phyloP scores from a whole-genome alignment of 2,888 invertebrate genomes.

The Boloria euphrosyne region DNA sequence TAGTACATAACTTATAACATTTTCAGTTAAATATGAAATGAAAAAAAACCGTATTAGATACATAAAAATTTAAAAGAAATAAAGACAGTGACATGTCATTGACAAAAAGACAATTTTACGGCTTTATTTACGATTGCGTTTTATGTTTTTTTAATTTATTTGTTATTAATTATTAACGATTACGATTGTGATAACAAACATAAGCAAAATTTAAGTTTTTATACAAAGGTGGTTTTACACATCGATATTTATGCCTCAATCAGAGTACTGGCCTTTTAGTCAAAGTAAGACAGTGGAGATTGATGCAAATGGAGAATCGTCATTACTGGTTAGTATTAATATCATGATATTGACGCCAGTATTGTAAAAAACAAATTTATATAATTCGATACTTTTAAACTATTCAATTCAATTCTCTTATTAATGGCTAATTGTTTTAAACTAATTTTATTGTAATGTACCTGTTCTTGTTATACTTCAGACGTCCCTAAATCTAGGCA shows the following conservation, averaged over 20 bases:
- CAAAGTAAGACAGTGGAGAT: constrained; percentile 40
- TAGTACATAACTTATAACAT: no score
- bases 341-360: background rate
- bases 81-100: constrained; percentile 16
- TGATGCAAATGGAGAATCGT: constrained; percentile 42
- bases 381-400: no score
- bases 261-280: constrained; percentile 62
- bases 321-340: constrained; percentile 42
- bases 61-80: background rate
- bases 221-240: background rate
- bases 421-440: no score
- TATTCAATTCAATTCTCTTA: no score
- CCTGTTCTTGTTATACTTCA: no score
- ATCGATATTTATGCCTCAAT: constrained; percentile 57
- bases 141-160: constrained; percentile 20
- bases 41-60: no score
- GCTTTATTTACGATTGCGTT: constrained; percentile 9
- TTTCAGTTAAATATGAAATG: no score
- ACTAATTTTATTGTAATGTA: no score
- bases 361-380: background rate
- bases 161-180: background rate
- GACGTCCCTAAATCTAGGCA: no score
- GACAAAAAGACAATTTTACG: background rate
- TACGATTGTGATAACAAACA: background rate
- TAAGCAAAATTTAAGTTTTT: background rate